These are phyloP conservation scores for Danio choprae DNA, from an alignment of 2,797 vertebrate species.

Conservation along the genomic window DNA sequence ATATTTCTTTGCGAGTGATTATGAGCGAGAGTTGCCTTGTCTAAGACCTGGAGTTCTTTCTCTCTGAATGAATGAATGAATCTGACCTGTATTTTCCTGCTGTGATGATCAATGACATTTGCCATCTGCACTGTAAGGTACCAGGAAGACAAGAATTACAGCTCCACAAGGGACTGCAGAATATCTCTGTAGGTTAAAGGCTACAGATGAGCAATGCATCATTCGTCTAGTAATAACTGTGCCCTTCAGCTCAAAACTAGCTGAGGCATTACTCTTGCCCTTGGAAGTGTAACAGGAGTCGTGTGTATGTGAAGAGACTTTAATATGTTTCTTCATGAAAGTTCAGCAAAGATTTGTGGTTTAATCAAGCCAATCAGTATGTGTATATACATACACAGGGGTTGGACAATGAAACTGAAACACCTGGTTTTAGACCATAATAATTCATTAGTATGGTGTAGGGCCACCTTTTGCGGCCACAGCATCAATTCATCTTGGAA, in stretches of 20 bases:
- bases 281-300: constrained; percentile 8
- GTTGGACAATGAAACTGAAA: too few species aligned
- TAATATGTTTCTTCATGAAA: background rate
- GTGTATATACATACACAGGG: too few species aligned
- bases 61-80: constrained; percentile 33
- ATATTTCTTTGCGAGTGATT: constrained; percentile 14
- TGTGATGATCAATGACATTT: constrained; percentile 29
- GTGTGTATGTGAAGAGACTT: background rate
- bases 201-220: constrained; percentile 38
- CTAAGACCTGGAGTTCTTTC: constrained; percentile 17
- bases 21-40: constrained; percentile 11
- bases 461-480: too few species aligned
- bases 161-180: constrained; percentile 25
- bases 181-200: constrained; percentile 36
- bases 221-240: constrained; percentile 37
- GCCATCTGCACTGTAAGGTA: background rate
- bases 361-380: background rate
- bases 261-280: constrained; percentile 23
- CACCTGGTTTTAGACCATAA: too few species aligned
- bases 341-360: background rate
- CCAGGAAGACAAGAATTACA: constrained; percentile 12
- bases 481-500: too few species aligned
- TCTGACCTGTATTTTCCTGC: constrained; percentile 43
- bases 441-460: too few species aligned
- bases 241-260: constrained; percentile 28